Base-by-base conservation (phyloP, 2,888 invertebrate genomes). In the Stenchaetothrips biformis region DNA sequence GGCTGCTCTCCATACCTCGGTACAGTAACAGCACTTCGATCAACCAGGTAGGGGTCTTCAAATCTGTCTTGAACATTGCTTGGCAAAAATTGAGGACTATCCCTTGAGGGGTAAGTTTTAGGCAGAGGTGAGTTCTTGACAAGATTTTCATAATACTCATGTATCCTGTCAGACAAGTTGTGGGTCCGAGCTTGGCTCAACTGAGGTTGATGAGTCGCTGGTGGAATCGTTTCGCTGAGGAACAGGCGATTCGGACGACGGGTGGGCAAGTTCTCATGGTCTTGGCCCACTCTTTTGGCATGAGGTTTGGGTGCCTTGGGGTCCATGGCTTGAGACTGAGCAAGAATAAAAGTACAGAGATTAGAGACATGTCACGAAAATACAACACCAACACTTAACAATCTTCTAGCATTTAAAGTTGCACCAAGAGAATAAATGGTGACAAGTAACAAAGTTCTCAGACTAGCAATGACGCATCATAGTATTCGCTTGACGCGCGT, bases 111-210 rank as follows among this genome's bases (percentile, higher is more conserved):
- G 67, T 21, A 11, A 11, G 25, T 21, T 21, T 74, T 74, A 1
- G 21, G 11, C 25, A 74, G 7, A 7, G 11, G 25, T 9, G 67
- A 8, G 7, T 21, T 74, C 21, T 74, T 74, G 8, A 74, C 67
- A 25, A 74, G 67, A 21, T 74, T 74, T 21, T 74, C 67, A 74
- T 74, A 74, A 21, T 74, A 74, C 25, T 74, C 67, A 25, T 74
- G 67, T 25, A 74, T 74, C 7, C 67, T 21, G 25, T 74, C 67
- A 11, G 67, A 74, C 67, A 74, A 25, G 11, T 74, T 74, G 2
- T 74, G 67, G 25, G 8, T 74, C 25, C 67, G 67, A 21, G 11
- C 8, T 11, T 74, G 67, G 25, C 21, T 74, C 25, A 11, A 11
- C 25, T 74, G 67, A 74, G 67, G 9, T 7, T 59, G 67, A 74